These are phyloP conservation scores for Amphipyra berbera DNA, from an alignment of 2,888 invertebrate species.

Conservation along the genomic window DNA sequence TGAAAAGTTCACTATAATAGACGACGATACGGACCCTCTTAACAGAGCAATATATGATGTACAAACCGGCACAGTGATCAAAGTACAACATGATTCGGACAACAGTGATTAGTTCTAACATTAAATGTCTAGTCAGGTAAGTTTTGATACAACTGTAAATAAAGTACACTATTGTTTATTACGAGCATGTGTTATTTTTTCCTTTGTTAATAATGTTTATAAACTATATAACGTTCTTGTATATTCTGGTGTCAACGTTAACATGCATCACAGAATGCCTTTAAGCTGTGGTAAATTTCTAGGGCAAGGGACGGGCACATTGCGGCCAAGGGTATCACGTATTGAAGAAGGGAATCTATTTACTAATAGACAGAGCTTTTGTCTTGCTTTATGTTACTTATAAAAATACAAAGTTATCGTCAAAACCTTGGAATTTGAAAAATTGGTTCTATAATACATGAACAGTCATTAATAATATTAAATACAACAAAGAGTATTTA, in stretches of 20 bases:
- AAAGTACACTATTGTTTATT: conserved; percentile 29
- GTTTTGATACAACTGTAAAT: conserved; percentile 27
- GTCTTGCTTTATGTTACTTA: not conserved
- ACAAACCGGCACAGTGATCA: conserved; percentile 37
- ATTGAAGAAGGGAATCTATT: conserved; percentile 34
- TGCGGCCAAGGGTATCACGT: conserved; percentile 55
- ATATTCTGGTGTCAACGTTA: conserved; percentile 40
- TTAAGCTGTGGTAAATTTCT: conserved; percentile 46
- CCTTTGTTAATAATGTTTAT: conserved; percentile 15
- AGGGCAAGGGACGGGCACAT: conserved; percentile 47
- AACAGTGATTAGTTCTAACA: conserved; percentile 42
- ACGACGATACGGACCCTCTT: conserved; percentile 48
- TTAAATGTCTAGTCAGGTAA: conserved; percentile 11
- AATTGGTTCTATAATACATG: conserved; percentile 9
- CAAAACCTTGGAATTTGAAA: not conserved
- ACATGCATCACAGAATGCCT: conserved; percentile 41
- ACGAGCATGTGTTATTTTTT: not conserved
- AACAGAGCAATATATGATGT: conserved; percentile 34
- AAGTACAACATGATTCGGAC: conserved; percentile 53
- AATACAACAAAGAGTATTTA: conserved; percentile 31
- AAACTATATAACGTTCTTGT: conserved; percentile 29
- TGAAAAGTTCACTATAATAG: conserved; percentile 53
- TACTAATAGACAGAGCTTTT: conserved; percentile 22
- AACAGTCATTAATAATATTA: conserved; percentile 27
- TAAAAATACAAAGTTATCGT: too few species aligned